Evolutionary conservation across 2,113 vertebrate genomes (phyloP).

Genomic region (Struthidea cinerea): DNA sequence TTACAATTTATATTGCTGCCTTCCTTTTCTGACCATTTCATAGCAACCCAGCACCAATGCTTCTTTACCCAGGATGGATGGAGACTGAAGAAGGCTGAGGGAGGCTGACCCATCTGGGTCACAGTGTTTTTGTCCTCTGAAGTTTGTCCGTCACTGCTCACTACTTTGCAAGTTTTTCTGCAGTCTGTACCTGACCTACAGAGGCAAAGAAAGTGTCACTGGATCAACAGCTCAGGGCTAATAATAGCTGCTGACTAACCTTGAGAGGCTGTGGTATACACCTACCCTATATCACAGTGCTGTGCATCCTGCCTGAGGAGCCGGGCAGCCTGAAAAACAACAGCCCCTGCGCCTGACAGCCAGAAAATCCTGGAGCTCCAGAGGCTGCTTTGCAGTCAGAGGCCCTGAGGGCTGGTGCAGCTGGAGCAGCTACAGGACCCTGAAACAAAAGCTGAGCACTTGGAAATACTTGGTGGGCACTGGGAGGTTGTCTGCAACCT

Average conservation of each 20-base stretch:
- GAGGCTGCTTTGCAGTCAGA: background rate
- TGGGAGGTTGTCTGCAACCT: background rate
- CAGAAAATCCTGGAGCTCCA: background rate
- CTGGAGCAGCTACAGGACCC: background rate
- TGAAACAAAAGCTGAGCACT: background rate
- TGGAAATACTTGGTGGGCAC: background rate
- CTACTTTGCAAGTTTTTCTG: background rate
- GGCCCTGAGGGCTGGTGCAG: background rate
- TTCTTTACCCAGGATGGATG: background rate
- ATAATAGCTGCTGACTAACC: background rate
- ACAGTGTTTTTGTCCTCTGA: background rate
- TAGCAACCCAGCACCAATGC: background rate
- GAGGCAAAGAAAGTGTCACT: background rate
- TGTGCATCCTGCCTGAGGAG: background rate
- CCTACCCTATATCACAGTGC: background rate
- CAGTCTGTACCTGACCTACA: background rate
- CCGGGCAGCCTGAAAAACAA: background rate
- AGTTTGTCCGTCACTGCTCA: background rate
- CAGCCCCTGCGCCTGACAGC: background rate
- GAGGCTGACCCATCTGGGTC: background rate
- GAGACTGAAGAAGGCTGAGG: background rate
- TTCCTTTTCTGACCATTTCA: background rate
- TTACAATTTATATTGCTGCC: background rate
- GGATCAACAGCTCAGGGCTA: background rate
- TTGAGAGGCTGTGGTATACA: background rate